phyloP scores from a whole-genome alignment of 2,888 invertebrate genomes.

The Platycnemis pennipes region DNA sequence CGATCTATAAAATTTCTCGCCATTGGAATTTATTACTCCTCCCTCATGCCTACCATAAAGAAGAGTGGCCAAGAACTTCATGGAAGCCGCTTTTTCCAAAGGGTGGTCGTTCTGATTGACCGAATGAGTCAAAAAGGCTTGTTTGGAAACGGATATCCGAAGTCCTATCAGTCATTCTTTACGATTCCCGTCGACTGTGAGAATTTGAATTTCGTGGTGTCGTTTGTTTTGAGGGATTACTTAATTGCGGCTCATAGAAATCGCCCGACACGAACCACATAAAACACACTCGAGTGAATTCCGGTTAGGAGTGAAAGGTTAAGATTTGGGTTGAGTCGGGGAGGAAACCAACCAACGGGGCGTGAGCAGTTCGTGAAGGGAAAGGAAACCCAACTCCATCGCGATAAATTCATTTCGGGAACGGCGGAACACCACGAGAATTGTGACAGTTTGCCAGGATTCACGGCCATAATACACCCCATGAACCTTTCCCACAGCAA shows the following conservation, averaged over 20 bases:
- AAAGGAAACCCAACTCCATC: neutral
- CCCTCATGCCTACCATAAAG: neutral
- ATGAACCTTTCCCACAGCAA: neutral
- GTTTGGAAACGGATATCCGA: neutral
- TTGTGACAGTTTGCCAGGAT: slow-evolving; percentile 3
- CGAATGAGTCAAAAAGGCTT: neutral
- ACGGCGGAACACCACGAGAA: neutral
- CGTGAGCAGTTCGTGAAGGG: neutral
- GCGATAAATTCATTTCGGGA: slow-evolving; percentile 8
- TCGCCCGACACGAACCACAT: neutral
- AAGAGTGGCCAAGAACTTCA: neutral
- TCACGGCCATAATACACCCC: neutral
- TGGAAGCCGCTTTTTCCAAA: neutral
- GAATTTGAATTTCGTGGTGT: neutral
- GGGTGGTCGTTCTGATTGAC: neutral
- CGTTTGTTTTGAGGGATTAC: neutral
- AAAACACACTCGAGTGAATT: neutral
- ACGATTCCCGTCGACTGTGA: neutral
- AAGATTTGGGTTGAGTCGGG: neutral
- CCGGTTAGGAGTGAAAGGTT: neutral
- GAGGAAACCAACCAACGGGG: neutral
- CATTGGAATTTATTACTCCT: neutral
- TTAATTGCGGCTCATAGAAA: neutral
- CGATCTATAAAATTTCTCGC: neutral
- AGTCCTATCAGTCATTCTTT: neutral